Evolutionary conservation across 2,113 vertebrate genomes (phyloP), one percentile per base, ranked within the genome.

Genomic region (Petaurus breviceps): DNA sequence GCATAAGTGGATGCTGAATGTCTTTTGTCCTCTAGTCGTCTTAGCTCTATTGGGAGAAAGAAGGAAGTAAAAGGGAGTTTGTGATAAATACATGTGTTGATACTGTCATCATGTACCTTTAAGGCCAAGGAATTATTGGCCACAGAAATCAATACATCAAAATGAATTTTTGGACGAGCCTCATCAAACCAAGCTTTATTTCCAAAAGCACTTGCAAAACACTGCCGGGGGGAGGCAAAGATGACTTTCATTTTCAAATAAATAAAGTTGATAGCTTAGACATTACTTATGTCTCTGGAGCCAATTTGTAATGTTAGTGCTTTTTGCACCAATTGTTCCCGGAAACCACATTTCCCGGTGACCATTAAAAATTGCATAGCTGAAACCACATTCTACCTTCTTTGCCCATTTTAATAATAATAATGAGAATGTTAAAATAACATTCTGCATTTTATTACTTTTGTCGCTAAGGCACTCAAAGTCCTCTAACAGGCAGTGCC

Each of bases 121-220:
- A 95, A 96, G 90, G 53, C 93, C 84, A 92, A 51, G 26, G 26
- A 51, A 90, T 97, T 93, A 92, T 92, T 97, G 96, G 90, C 51
- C 0, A 0, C 4, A 47, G 90, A 54, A 93, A 90, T 97, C 23
- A 0, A 97, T 94, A 89, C 51, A 97, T 96, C 95, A 96, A 77
- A 97, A 96, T 96, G 94, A 96, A 97, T 95, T 97, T 97, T 97
- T 92, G 46, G 49, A 94, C 95, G 89, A 96, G 49, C 93, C 84
- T 97, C 95, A 97, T 97, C 93, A 97, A 95, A 68, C 46, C 3
- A 31, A 95, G 84, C 93, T 97, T 97, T 96, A 95, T 97, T 98
- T 98, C 52, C 92, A 90, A 84, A 97, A 94, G 55, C 51, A 94
- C 90, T 84, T 84, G 97, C 90, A 94, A 96, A 91, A 10, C 89